Percentiles rank a stretch among this genome's conserved stretches.
These are phyloP conservation scores for Nudaria mundana DNA, from an alignment of 2,888 invertebrate species.

Conservation along the genomic window DNA sequence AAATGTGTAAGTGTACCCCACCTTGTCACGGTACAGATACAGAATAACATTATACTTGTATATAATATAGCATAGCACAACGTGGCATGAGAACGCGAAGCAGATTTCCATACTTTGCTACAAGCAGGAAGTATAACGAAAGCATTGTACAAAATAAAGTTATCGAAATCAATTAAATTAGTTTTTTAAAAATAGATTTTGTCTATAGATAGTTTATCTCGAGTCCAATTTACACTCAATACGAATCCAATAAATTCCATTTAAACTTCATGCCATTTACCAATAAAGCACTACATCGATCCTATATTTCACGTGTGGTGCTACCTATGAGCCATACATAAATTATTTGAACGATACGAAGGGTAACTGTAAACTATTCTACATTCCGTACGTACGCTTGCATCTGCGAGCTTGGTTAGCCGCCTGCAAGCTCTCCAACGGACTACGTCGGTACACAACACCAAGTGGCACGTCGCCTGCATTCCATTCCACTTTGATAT, in stretches of 20 bases:
- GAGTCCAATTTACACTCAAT: slow-evolving; percentile 1
- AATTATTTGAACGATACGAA: slow-evolving; percentile 58
- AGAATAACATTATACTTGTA: too few species aligned
- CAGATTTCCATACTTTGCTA: too few species aligned
- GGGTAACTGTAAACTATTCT: slow-evolving; percentile 56
- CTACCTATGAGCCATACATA: slow-evolving; percentile 37
- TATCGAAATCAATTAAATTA: too few species aligned
- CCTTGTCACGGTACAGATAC: too few species aligned
- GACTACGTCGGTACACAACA: slow-evolving; percentile 53
- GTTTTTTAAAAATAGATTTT: too few species aligned
- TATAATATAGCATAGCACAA: too few species aligned
- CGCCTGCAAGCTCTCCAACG: slow-evolving; percentile 55
- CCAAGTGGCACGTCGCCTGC: slow-evolving; percentile 55
- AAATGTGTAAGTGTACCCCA: too few species aligned
- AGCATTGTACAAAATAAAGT: too few species aligned
- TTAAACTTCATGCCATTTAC: slow-evolving; percentile 3
- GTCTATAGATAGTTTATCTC: too few species aligned
- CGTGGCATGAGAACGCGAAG: too few species aligned
- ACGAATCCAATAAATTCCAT: background rate
- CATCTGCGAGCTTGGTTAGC: slow-evolving; percentile 56
- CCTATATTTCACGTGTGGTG: slow-evolving; percentile 25
- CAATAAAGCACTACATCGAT: slow-evolving; percentile 24
- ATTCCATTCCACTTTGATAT: slow-evolving; percentile 61
- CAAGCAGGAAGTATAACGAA: too few species aligned
- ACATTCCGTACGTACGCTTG: slow-evolving; percentile 61